These are phyloP conservation scores for Dioctria rufipes DNA, from an alignment of 2,888 invertebrate genomes.

Conservation along the genomic window DNA sequence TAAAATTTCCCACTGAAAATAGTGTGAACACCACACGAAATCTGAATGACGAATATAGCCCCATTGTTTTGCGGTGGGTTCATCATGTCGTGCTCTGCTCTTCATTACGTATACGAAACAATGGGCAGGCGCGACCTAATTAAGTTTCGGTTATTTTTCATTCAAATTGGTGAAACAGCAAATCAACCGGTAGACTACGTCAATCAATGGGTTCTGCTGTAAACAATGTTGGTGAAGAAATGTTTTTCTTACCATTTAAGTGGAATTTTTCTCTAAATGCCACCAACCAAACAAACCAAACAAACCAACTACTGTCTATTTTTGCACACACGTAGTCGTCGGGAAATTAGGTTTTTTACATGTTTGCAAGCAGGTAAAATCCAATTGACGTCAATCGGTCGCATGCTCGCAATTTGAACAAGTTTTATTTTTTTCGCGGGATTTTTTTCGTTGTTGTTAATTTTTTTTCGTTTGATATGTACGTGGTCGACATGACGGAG, in stretches of 20 bases:
- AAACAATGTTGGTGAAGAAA: neutral
- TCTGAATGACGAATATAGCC: neutral
- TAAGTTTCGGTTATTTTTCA: slow-evolving; percentile 2
- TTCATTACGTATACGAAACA: neutral
- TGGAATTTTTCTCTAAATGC: neutral
- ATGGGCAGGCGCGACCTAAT: slow-evolving; percentile 22
- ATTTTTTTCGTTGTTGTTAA: slow-evolving; percentile 4
- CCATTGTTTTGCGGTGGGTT: slow-evolving; percentile 9
- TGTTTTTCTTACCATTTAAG: neutral
- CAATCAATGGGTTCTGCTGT: neutral
- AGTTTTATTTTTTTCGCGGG: neutral
- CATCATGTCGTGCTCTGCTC: slow-evolving; percentile 5
- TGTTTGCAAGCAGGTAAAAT: slow-evolving; percentile 1
- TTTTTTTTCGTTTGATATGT: neutral
- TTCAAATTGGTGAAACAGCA: neutral
- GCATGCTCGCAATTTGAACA: slow-evolving; percentile 14
- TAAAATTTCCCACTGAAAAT: slow-evolving; percentile 7
- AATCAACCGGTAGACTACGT: neutral
- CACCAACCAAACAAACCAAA: neutral
- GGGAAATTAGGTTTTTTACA: neutral
- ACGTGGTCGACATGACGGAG: slow-evolving; percentile 3
- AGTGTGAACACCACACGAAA: slow-evolving; percentile 12
- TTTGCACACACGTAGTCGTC: neutral
- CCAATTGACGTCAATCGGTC: slow-evolving; percentile 39
- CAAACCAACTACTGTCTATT: neutral